Conservation (phyloP, 2,797 vertebrate species). For the Enteromius viviparus region DNA sequence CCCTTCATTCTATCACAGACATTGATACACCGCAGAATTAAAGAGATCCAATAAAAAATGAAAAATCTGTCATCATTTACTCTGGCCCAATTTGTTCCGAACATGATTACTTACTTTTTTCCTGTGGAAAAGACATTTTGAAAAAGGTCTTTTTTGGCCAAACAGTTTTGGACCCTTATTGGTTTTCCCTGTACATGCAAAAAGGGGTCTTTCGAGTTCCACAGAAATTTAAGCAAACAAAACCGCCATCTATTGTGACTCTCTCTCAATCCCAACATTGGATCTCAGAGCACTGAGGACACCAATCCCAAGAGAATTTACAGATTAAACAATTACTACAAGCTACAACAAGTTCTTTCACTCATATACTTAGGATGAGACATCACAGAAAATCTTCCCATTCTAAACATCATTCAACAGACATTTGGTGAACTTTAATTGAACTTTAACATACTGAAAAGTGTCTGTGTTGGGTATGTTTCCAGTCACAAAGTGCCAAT, state of each 20-base stretch:
- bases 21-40: constrained; percentile 7
- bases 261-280: not conserved
- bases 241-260: not conserved
- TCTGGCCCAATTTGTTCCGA: constrained; percentile 3
- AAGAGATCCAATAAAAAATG: not conserved
- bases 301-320: not conserved
- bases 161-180: not conserved
- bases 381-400: not conserved
- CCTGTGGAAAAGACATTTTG: not conserved
- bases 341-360: not conserved
- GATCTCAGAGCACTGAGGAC: not conserved
- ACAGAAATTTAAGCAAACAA: not conserved
- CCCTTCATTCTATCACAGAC: not conserved
- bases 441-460: not conserved
- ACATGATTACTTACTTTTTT: constrained; percentile 1
- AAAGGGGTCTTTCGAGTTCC: not conserved
- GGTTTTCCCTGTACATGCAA: not conserved
- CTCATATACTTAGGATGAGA: not conserved
- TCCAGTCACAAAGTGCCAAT: constrained; percentile 12
- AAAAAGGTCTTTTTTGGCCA: not conserved
- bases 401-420: constrained; percentile 23
- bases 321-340: not conserved
- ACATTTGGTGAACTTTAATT: constrained; percentile 3
- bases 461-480: constrained; percentile 7
- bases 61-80: not conserved